Base-by-base conservation (phyloP, 2,888 invertebrate genomes). In the Campaea margaritaria region DNA sequence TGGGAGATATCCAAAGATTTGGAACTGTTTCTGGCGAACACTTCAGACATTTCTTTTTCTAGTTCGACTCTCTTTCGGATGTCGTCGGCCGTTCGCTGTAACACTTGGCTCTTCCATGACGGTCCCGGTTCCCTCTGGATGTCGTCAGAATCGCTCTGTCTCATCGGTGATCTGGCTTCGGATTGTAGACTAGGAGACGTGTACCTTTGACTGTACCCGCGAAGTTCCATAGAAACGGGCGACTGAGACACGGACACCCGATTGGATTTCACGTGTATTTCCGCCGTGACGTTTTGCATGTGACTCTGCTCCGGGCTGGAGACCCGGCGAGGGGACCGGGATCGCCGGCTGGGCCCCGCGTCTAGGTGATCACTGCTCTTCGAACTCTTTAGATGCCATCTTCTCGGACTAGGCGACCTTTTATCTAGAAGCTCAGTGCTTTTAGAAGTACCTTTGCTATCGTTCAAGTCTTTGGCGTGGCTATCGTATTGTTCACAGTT, bases 381-480 rank as follows among this genome's bases (percentile, higher is more conserved):
- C 4, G 91, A 91, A 64, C 82, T 87, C 68, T 88, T 89, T 0
- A 91, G 69, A 73, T 82, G 81, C 61, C 80, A 86, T 57, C 85
- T 72, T 65, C 85, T 81, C 7, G 89, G 86, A 69, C 81, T 87
- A 13, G 85, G 82, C n/a, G 87, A 82, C 64, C 82, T 79, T 72
- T 81, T 83, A 52, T 92, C 91, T 45, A 92, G 73, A 27, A 81
- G 70, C 67, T 94, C 94, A 7, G 93, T 93, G 68, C 94, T 94
- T 72, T 87, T 90, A 14, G 94, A 93, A 31, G 91, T 87, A 39
- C 75, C 78, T 75, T 89, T 90, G 63, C 82, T 84, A 61, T 85
- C 85, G 57, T 89, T 84, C 51, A 89, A 78, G 47, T 91, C 88
- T 85, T 90, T 91, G 85, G 86, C 79, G 79, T 87, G 78, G 64